Conservation (phyloP, 1,140 invertebrate species). For the Delia radicum region DNA sequence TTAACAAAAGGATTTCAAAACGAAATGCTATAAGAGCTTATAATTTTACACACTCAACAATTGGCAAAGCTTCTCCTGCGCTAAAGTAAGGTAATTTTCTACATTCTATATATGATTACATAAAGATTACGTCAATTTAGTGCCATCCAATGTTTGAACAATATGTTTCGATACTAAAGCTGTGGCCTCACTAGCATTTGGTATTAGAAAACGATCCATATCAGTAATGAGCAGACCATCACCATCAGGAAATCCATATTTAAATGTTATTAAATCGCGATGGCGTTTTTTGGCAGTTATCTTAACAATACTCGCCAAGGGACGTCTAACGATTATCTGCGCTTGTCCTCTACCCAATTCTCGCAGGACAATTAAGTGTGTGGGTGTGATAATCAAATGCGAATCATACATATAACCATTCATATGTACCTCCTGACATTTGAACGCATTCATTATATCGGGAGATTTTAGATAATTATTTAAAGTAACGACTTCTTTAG, state of each 20-base stretch:
- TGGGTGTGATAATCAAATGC: constrained; percentile 84
- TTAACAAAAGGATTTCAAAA: too few species aligned
- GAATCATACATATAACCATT: constrained; percentile 85
- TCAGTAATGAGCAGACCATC: constrained; percentile 62
- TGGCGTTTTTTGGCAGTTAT: constrained; percentile 93
- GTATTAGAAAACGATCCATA: constrained; percentile 90
- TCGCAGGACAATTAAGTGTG: constrained; percentile 83
- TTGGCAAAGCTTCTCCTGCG: neutral
- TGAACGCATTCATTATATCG: constrained; percentile 81
- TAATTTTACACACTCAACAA: too few species aligned
- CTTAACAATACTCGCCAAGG: constrained; percentile 87
- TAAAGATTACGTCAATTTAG: constrained; percentile 33
- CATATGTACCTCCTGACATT: constrained; percentile 87
- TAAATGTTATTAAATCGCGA: constrained; percentile 94
- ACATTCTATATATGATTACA: neutral
- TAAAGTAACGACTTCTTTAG: constrained; percentile 69
- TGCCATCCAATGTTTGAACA: constrained; percentile 50
- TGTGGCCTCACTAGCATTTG: constrained; percentile 87
- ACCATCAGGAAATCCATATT: constrained; percentile 58
- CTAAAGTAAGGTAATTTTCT: neutral
- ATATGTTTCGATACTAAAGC: constrained; percentile 61
- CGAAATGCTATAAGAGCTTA: too few species aligned
- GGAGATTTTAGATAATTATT: constrained; percentile 77
- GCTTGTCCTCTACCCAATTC: constrained; percentile 77
- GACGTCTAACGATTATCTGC: constrained; percentile 80